A percentile compares a stretch with the other conserved stretches of the same genome.
phyloP scores from a whole-genome alignment of 2,113 vertebrate genomes.

The Rhynchopsitta pachyrhyncha region DNA sequence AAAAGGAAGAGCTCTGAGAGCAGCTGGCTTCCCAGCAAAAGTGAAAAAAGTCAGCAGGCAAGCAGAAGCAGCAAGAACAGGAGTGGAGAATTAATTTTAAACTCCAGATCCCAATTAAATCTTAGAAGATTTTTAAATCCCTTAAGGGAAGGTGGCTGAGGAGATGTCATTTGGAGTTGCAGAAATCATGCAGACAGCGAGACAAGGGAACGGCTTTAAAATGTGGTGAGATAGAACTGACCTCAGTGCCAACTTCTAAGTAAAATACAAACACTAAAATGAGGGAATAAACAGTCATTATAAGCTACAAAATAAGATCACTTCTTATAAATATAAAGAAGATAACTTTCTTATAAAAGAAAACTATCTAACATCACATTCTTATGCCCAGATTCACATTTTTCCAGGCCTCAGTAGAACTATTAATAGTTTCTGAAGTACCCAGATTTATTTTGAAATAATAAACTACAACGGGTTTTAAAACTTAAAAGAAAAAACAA shows the following conservation, averaged over 20 bases:
- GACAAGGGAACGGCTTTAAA: not conserved
- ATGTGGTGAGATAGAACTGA: not conserved
- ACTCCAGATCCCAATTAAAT: slow-evolving; percentile 15
- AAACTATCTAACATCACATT: not conserved
- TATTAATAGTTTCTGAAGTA: not conserved
- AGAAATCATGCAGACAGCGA: not conserved
- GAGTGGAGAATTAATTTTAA: slow-evolving; percentile 13
- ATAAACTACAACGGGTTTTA: not conserved
- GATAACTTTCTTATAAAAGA: not conserved
- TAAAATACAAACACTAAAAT: not conserved
- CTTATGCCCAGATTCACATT: not conserved
- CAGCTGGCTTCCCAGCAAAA: not conserved
- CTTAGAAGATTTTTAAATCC: not conserved
- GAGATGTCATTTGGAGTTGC: not conserved
- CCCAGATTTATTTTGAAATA: not conserved
- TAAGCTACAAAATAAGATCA: not conserved
- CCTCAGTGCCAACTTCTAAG: not conserved
- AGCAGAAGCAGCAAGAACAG: not conserved
- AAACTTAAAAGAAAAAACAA: not conserved
- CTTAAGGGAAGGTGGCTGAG: not conserved
- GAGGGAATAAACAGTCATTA: not conserved
- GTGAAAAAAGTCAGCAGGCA: slow-evolving; percentile 12
- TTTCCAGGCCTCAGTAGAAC: slow-evolving; percentile 10
- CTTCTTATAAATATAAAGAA: not conserved
- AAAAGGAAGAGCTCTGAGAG: not conserved